phyloP scores from a whole-genome alignment of 2,888 invertebrate species.

The Cylloceria caligata region DNA sequence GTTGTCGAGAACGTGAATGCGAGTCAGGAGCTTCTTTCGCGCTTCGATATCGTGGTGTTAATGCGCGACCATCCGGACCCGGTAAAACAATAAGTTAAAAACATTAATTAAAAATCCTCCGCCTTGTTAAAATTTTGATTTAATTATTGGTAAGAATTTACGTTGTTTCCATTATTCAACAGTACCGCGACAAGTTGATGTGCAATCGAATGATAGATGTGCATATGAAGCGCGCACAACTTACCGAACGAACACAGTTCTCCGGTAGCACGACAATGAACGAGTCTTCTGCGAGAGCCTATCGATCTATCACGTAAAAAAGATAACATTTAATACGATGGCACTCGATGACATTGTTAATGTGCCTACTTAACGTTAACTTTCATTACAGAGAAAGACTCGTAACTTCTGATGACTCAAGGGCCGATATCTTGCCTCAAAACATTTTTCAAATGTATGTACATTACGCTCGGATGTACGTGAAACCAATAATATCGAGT shows the following conservation, averaged over 20 bases:
- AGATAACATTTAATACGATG: background rate
- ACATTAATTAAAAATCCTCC: background rate
- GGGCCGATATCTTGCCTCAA: constrained; percentile 90
- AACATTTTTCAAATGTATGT: constrained; percentile 93
- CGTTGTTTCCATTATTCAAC: background rate
- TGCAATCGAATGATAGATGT: constrained; percentile 42
- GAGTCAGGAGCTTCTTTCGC: constrained; percentile 91
- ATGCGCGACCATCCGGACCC: constrained; percentile 93
- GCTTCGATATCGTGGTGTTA: constrained; percentile 96
- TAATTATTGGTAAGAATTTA: background rate
- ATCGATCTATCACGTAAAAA: constrained; percentile 29
- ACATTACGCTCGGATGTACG: constrained; percentile 93
- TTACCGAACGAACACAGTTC: background rate
- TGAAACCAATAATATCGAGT: constrained; percentile 90
- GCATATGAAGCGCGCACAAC: background rate
- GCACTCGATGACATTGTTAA: background rate
- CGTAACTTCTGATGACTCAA: constrained; percentile 87
- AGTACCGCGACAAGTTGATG: constrained; percentile 56
- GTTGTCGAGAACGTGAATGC: constrained; percentile 95
- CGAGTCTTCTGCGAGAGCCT: background rate
- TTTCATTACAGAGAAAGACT: constrained; percentile 86
- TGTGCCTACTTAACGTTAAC: background rate
- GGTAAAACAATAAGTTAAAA: constrained; percentile 83
- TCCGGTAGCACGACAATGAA: background rate
- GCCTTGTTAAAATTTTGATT: background rate